These are phyloP conservation scores for Nipponacmea schrenckii DNA, from an alignment of 2,888 invertebrate species.

Conservation along the genomic window DNA sequence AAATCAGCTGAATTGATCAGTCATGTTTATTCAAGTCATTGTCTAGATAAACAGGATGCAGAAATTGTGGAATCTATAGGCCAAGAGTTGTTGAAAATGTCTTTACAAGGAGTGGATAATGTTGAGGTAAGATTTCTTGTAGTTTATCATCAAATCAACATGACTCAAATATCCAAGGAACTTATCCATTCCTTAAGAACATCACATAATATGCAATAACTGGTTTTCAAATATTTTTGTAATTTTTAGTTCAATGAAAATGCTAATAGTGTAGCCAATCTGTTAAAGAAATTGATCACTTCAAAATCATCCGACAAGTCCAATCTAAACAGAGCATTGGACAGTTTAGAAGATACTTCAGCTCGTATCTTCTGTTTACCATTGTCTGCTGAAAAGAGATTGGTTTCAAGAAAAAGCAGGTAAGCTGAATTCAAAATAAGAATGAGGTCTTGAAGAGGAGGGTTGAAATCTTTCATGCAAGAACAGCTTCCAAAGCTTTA, in stretches of 20 bases:
- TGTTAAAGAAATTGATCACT: conserved; percentile 43
- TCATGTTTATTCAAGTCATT: conserved; percentile 52
- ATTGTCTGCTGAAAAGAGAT: conserved; percentile 41
- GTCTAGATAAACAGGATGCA: conserved; percentile 32
- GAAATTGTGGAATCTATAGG: conserved; percentile 37
- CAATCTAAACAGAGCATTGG: conserved; percentile 49
- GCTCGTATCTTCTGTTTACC: conserved; percentile 53
- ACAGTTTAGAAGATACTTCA: conserved; percentile 51
- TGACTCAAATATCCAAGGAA: no score
- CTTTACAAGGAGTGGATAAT: not conserved
- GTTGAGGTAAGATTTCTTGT: not conserved
- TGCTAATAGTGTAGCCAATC: conserved; percentile 13
- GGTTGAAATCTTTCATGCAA: no score
- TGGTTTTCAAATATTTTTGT: no score
- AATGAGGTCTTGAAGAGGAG: no score
- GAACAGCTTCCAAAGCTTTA: no score
- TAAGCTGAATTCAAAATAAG: conserved; percentile 18
- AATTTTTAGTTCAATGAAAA: no score
- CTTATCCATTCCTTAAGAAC: no score
- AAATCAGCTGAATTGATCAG: conserved; percentile 42
- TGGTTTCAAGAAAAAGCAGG: conserved; percentile 49
- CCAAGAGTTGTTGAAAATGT: conserved; percentile 16
- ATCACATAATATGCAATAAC: no score
- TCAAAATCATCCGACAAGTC: conserved; percentile 34
- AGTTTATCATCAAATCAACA: no score